phyloP scores from a whole-genome alignment of 2,888 invertebrate species.

The Drosophila mimica region DNA sequence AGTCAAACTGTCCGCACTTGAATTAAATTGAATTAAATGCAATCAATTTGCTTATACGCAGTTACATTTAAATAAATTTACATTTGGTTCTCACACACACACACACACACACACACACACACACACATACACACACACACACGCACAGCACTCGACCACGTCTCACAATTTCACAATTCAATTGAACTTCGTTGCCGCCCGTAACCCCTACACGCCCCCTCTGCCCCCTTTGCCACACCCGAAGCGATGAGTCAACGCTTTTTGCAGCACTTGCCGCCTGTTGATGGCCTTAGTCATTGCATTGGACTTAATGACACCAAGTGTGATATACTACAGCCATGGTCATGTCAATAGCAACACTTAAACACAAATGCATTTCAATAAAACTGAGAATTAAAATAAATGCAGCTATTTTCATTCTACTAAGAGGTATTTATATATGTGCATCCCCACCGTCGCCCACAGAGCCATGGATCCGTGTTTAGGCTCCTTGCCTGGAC shows the following conservation, averaged over 20 bases:
- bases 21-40: constrained; percentile 76
- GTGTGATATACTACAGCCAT: constrained; percentile 20
- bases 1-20: constrained; percentile 56
- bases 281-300: constrained; percentile 59
- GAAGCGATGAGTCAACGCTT: constrained; percentile 62
- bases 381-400: not conserved
- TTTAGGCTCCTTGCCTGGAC: constrained; percentile 39
- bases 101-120: constrained; percentile 15
- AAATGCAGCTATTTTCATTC: not conserved
- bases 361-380: not conserved
- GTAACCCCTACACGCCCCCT: not conserved
- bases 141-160: constrained; percentile 26
- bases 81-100: constrained; percentile 30
- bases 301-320: constrained; percentile 62
- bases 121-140: constrained; percentile 4
- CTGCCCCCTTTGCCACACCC: not conserved
- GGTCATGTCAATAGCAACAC: constrained; percentile 1
- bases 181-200: constrained; percentile 20
- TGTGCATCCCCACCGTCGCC: not conserved
- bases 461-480: constrained; percentile 22
- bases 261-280: constrained; percentile 28
- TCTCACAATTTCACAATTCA: constrained; percentile 48
- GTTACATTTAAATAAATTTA: constrained; percentile 74
- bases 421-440: not conserved
- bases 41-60: constrained; percentile 80